Percentiles rank a stretch among this genome's conserved stretches.
Conservation (phyloP, 2,797 vertebrate genomes). For the Pangasius larnaudii region DNA sequence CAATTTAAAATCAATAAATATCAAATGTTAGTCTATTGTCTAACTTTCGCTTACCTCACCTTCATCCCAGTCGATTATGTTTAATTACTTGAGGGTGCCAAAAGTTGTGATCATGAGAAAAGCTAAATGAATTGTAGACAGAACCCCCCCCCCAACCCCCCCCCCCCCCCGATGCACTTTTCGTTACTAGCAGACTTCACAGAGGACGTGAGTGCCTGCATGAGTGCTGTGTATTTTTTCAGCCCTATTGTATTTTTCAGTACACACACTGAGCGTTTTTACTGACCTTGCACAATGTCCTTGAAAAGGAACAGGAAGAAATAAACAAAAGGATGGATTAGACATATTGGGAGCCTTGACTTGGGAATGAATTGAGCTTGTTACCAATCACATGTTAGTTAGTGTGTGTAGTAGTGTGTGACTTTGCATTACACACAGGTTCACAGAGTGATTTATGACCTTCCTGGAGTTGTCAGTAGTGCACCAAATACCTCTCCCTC, state of each 20-base stretch:
- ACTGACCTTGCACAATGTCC: slow-evolving; percentile 3
- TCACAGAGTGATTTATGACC: slow-evolving; percentile 40
- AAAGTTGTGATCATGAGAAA: background rate
- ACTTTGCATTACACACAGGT: slow-evolving; percentile 16
- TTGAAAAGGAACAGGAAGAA: background rate
- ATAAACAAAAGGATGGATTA: background rate
- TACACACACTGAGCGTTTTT: background rate
- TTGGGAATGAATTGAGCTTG: background rate
- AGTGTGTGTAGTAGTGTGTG: background rate
- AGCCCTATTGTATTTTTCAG: slow-evolving; percentile 13
- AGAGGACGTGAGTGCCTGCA: slow-evolving; percentile 3
- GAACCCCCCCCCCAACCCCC: background rate
- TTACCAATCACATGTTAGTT: background rate
- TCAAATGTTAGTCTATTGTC: background rate
- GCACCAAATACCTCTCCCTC: slow-evolving; percentile 40
- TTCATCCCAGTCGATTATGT: background rate
- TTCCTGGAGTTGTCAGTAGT: slow-evolving; percentile 27
- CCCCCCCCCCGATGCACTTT: background rate
- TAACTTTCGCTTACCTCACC: background rate
- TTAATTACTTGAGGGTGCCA: background rate
- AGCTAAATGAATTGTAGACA: slow-evolving; percentile 1
- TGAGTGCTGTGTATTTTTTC: slow-evolving; percentile 5
- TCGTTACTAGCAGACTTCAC: slow-evolving; percentile 1
- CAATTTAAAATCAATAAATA: background rate
- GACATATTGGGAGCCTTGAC: background rate